A percentile compares a stretch with the other conserved stretches of the same genome.
These are phyloP conservation scores for Calephelis virginiensis DNA, from an alignment of 1,140 invertebrate species.

Conservation along the genomic window DNA sequence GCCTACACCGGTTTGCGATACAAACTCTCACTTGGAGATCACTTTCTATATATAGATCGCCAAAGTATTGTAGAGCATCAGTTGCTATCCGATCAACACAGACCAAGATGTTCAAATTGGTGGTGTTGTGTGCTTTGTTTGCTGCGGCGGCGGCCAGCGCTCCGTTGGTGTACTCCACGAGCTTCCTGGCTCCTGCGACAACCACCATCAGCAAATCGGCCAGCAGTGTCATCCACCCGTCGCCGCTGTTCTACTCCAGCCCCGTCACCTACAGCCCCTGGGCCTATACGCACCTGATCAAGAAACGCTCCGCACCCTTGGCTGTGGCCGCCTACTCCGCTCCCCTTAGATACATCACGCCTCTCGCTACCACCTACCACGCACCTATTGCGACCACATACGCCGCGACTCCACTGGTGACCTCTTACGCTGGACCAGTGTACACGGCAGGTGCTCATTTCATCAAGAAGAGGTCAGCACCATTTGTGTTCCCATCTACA, in stretches of 20 bases:
- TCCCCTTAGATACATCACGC: slow-evolving; percentile 31
- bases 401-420: slow-evolving; percentile 28
- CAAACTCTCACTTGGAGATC: slow-evolving; percentile 55
- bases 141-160: slow-evolving; percentile 64
- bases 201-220: slow-evolving; percentile 57
- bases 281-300: slow-evolving; percentile 49
- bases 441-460: slow-evolving; percentile 42
- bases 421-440: slow-evolving; percentile 27
- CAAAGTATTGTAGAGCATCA: slow-evolving; percentile 50
- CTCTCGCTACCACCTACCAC: slow-evolving; percentile 39
- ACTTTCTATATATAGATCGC: slow-evolving; percentile 68
- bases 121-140: slow-evolving; percentile 80
- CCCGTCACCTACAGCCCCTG: slow-evolving; percentile 33
- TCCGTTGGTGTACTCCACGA: slow-evolving; percentile 57
- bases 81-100: slow-evolving; percentile 63
- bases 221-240: slow-evolving; percentile 67
- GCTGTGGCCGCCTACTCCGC: slow-evolving; percentile 35
- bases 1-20: slow-evolving; percentile 64
- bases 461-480: slow-evolving; percentile 54
- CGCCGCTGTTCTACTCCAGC: slow-evolving; percentile 46
- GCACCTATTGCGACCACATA: slow-evolving; percentile 37
- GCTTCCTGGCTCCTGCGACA: slow-evolving; percentile 48
- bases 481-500: slow-evolving; percentile 31
- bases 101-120: slow-evolving; percentile 80
- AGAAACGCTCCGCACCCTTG: slow-evolving; percentile 49